These are phyloP conservation scores for Ischnura elegans DNA, from an alignment of 2,888 invertebrate species.

Conservation along the genomic window DNA sequence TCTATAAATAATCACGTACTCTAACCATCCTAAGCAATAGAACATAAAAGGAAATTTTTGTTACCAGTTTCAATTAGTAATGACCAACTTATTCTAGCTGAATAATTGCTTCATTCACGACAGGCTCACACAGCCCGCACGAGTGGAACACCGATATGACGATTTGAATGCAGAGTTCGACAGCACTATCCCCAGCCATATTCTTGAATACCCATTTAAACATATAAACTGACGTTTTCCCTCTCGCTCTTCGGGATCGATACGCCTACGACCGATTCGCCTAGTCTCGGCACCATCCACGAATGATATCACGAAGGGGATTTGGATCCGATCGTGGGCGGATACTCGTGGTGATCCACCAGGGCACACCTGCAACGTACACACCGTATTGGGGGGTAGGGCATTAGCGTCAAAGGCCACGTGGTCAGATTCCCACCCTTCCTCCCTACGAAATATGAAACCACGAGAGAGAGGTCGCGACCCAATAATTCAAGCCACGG, in stretches of 20 bases:
- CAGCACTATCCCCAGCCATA: too few relatives aligned
- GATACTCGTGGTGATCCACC: neutral
- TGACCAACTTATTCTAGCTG: too few relatives aligned
- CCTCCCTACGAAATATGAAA: neutral
- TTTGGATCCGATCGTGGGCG: neutral
- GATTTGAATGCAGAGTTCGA: too few relatives aligned
- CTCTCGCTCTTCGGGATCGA: neutral
- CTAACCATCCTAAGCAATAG: too few relatives aligned
- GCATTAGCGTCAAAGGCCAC: constrained; percentile 16
- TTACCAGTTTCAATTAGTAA: too few relatives aligned
- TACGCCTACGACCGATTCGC: neutral
- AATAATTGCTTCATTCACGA: too few relatives aligned
- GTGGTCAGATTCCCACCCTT: neutral
- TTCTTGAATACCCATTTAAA: too few relatives aligned
- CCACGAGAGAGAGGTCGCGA: neutral
- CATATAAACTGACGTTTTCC: too few relatives aligned
- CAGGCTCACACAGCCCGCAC: too few relatives aligned
- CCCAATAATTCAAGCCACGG: neutral
- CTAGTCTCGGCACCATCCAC: neutral
- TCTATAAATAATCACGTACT: too few relatives aligned
- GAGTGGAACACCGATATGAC: too few relatives aligned
- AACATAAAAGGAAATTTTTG: too few relatives aligned
- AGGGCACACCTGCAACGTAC: neutral
- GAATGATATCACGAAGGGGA: neutral
- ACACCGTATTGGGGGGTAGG: neutral